Evolutionary conservation across 2,797 vertebrate species (phyloP), one percentile per base, ranked within the genome.

Genomic region (Malurus leucopterus): DNA sequence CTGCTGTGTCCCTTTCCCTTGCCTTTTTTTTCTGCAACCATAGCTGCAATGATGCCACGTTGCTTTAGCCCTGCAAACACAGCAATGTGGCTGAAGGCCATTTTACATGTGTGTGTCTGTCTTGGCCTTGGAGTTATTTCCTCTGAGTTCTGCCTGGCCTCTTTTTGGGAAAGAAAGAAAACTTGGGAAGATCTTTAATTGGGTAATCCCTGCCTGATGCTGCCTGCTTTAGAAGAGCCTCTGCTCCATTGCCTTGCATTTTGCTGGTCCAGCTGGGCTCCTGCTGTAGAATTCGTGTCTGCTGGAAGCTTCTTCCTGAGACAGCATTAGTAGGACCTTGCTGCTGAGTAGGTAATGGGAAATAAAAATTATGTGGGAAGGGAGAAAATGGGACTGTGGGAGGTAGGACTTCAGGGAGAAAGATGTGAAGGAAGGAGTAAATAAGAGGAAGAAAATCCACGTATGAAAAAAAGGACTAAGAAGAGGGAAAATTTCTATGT

Each of bases 71-170:
- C 73, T 75, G 59, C 50, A 59, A 53, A 53, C 40, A 18, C 36
- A 57, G 17, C 13, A 34, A 6, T 32, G 47, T 29, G 49, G 22
- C 63, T 75, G 65, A 75, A 47, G 27, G 15, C 15, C 1, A 1
- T 67, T 67, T 62, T 1, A 0, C 0, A 0, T 13, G 9, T 49
- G 8, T 57, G 8, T 53, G 43, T 29, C 26, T 36, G 29, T 43
- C 27, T 65, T 72, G 40, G 57, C 26, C 36, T 62, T 65, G 32
- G 50, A 57, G 20, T 72, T 69, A 13, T 36, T 85, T 78, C 44
- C 41, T 91, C 22, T 27, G 26, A 24, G 49, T 75, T 73, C 54
- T 83, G 54, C 36, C 47, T 55, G 75, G 18, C 29, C 27, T 83
- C 20, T 51, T 72, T 58, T 43, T 22, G 23, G 32, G 20, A 58